phyloP scores from a whole-genome alignment of 2,888 invertebrate species.

The Papilio elwesi region DNA sequence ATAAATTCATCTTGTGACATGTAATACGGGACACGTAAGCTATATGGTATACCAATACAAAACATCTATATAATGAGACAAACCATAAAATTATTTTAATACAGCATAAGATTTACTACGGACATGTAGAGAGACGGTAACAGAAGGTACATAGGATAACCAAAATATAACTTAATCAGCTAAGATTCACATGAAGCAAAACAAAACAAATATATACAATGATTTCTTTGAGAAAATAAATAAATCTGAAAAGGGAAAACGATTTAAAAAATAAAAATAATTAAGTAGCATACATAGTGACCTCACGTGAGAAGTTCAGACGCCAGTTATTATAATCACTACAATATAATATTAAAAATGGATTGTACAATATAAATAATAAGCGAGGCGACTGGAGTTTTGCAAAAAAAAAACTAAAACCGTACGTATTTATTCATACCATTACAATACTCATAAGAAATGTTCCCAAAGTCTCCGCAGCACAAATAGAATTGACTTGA shows the following conservation, averaged over 20 bases:
- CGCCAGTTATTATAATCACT: constrained; percentile 19
- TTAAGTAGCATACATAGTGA: constrained; percentile 29
- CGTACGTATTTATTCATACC: too few species aligned
- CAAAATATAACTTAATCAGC: constrained; percentile 56
- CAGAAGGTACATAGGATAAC: constrained; percentile 44
- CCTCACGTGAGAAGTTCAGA: constrained; percentile 14
- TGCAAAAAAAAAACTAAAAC: too few species aligned
- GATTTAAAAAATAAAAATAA: constrained; percentile 30
- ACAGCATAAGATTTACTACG: constrained; percentile 10
- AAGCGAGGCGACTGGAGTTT: too few species aligned
- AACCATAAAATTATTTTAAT: background rate
- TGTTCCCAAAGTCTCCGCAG: too few species aligned
- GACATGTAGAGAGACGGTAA: constrained; percentile 24
- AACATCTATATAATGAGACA: background rate
- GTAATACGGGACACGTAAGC: background rate
- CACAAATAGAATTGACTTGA: too few species aligned
- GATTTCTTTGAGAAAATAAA: constrained; percentile 46
- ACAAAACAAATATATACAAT: constrained; percentile 51
- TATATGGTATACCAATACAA: background rate
- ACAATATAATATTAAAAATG: constrained; percentile 1
- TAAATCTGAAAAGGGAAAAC: constrained; percentile 45
- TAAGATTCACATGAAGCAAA: constrained; percentile 51
- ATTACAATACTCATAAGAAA: too few species aligned
- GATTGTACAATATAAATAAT: background rate
- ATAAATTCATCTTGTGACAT: constrained; percentile 35